Percentiles rank a stretch among this genome's conserved stretches.
These are phyloP conservation scores for human (Homo sapiens) DNA, from an alignment of 2,113 vertebrate genomes.

Conservation along the genomic window DNA sequence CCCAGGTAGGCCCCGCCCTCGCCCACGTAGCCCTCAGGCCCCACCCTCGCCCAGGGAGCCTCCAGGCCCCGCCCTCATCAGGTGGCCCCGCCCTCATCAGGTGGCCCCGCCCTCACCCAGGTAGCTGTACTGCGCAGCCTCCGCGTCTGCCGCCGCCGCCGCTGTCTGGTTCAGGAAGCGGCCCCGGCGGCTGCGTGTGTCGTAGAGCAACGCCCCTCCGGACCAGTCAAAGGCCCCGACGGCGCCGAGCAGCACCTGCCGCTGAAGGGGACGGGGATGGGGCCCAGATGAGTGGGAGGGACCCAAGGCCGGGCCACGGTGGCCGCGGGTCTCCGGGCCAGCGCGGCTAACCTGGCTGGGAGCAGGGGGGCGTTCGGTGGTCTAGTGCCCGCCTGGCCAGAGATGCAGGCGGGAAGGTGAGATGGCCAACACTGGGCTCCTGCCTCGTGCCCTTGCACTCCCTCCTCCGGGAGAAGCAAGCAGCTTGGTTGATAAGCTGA, in stretches of 20 bases:
- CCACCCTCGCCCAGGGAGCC: background rate
- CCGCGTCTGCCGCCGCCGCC: background rate
- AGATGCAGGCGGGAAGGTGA: background rate
- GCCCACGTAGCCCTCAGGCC: background rate
- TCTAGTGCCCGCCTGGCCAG: background rate
- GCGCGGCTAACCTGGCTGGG: background rate
- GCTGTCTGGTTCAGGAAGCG: slow-evolving; percentile 85
- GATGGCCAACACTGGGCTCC: background rate
- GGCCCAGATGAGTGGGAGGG: background rate
- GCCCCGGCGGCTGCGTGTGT: background rate
- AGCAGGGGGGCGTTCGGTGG: background rate
- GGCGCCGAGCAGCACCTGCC: slow-evolving; percentile 82
- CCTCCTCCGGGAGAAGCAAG: background rate
- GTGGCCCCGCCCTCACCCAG: slow-evolving; percentile 68
- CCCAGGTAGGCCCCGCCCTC: slow-evolving; percentile 54
- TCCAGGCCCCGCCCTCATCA: too few relatives aligned
- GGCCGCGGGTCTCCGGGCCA: background rate
- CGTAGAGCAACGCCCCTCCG: slow-evolving; percentile 83
- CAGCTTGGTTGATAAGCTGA: background rate
- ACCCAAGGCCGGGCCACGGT: too few relatives aligned
- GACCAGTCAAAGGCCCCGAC: slow-evolving; percentile 90
- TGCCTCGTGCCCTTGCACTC: background rate
- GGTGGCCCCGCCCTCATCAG: slow-evolving; percentile 5
- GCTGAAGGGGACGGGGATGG: slow-evolving; percentile 66
- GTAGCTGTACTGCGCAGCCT: slow-evolving; percentile 72